Evolutionary conservation across 2,888 invertebrate genomes (phyloP), one percentile per base, ranked within the genome.

Genomic region (Cordylochernes scorpioides): DNA sequence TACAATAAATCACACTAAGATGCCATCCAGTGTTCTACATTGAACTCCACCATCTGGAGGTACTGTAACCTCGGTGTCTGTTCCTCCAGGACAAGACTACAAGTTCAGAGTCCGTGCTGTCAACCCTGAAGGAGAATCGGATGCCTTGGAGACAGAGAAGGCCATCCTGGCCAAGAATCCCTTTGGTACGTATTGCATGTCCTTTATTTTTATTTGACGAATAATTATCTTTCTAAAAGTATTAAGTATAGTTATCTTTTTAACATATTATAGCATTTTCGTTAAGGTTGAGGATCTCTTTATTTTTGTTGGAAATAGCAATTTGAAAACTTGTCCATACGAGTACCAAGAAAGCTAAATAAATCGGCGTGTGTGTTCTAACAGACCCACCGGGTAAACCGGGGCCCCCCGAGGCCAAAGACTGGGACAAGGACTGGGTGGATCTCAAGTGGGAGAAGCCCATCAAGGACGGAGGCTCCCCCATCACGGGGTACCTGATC

Each of bases 161-260:
- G 66, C 74, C 2, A 71, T 88, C 41, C 77, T 80, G 0, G 86
- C 82, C 10, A 84, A 86, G 51, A 86, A 88, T 64, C 86, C 86
- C 26, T 88, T 68, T 52, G 50, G 49, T 28, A 53, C 54, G 36
- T n/a, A n/a, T n/a, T n/a, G n/a, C n/a, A n/a, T n/a, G n/a, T n/a
- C n/a, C n/a, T n/a, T n/a, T n/a, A n/a, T 2, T 19, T 19, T n/a
- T 2, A 19, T 19, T 19, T 19, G 10, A 19, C 9, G 10, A 2
- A 19, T 19, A n/a, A 19, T n/a, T n/a, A n/a, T n/a, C n/a, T n/a
- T n/a, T n/a, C n/a, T n/a, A n/a, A n/a, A n/a, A n/a, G n/a, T n/a
- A n/a, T n/a, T n/a, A n/a, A n/a, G n/a, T n/a, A n/a, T n/a, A n/a
- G n/a, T n/a, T n/a, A n/a, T n/a, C n/a, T n/a, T n/a, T n/a, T n/a